A percentile compares a stretch with the other conserved stretches of the same genome.
Conservation (phyloP, 1,140 invertebrate genomes). For the Drosophila sp. region DNA sequence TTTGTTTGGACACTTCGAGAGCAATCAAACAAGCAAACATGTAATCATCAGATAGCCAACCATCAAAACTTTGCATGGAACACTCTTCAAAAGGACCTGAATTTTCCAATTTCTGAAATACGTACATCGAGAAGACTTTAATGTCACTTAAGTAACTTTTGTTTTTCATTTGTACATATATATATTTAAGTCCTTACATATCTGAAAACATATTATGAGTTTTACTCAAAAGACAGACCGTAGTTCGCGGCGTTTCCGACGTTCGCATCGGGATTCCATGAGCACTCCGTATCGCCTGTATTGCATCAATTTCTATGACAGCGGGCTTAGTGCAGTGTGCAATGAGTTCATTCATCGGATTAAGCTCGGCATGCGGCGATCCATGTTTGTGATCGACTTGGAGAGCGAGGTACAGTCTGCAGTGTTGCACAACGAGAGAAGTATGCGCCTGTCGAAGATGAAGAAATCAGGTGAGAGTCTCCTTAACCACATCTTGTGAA, state of each 20-base stretch:
- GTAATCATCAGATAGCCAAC: no score
- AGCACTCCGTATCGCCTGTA: constrained; percentile 34
- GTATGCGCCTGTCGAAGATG: constrained; percentile 16
- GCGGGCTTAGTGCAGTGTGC: constrained; percentile 52
- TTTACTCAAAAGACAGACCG: constrained; percentile 12
- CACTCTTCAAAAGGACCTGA: no score
- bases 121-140: background rate
- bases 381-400: constrained; percentile 61
- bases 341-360: constrained; percentile 58
- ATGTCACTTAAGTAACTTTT: background rate
- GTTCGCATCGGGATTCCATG: background rate
- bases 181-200: background rate
- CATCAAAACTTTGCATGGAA: no score
- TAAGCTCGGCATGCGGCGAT: constrained; percentile 41
- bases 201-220: constrained; percentile 21
- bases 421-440: background rate
- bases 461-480: constrained; percentile 12
- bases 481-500: background rate
- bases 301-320: constrained; percentile 68
- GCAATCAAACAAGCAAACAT: no score
- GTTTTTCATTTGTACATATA: background rate
- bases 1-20: no score
- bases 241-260: background rate
- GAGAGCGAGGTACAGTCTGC: constrained; percentile 42
- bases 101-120: background rate